phyloP scores from a whole-genome alignment of 1,140 invertebrate species.

The Riptortus pedestris region DNA sequence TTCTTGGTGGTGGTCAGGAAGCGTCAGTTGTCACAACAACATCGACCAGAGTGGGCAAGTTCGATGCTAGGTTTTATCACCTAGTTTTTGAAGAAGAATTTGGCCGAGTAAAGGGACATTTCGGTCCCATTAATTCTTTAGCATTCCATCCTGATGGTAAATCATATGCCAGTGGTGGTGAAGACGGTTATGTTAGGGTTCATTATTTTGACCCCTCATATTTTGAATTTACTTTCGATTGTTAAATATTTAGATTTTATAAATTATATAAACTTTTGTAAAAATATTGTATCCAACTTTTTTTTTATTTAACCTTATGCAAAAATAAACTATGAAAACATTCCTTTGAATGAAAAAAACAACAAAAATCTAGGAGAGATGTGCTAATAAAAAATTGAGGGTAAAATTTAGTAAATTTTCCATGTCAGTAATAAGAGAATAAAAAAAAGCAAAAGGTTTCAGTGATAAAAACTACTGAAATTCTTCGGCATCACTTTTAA shows the following conservation, averaged over 20 bases:
- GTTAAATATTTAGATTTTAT: constrained; percentile 38
- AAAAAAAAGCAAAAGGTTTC: too few relatives aligned
- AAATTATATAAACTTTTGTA: constrained; percentile 1
- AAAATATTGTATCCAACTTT: not conserved
- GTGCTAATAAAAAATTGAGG: too few relatives aligned
- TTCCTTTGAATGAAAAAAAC: too few relatives aligned
- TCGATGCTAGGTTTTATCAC: constrained; percentile 97
- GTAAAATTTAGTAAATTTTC: too few relatives aligned
- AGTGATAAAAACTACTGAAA: too few relatives aligned
- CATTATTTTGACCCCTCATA: constrained; percentile 94
- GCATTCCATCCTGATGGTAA: constrained; percentile 97
- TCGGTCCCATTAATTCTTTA: constrained; percentile 97
- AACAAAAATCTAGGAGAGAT: too few relatives aligned
- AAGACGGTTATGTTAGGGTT: constrained; percentile 95
- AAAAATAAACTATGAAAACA: too few relatives aligned
- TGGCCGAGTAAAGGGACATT: constrained; percentile 95
- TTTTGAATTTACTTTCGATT: constrained; percentile 95
- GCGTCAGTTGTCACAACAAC: constrained; percentile 99
- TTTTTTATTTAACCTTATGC: too few relatives aligned
- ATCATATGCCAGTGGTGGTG: constrained; percentile 92
- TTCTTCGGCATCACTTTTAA: too few relatives aligned
- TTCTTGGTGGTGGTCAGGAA: constrained; percentile 94
- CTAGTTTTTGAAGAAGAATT: constrained; percentile 99
- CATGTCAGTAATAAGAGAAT: too few relatives aligned
- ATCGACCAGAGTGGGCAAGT: constrained; percentile 88